Evolutionary conservation across 2,113 vertebrate species (phyloP), one percentile per base, ranked within the genome.

Genomic region (Saccopteryx leptura): DNA sequence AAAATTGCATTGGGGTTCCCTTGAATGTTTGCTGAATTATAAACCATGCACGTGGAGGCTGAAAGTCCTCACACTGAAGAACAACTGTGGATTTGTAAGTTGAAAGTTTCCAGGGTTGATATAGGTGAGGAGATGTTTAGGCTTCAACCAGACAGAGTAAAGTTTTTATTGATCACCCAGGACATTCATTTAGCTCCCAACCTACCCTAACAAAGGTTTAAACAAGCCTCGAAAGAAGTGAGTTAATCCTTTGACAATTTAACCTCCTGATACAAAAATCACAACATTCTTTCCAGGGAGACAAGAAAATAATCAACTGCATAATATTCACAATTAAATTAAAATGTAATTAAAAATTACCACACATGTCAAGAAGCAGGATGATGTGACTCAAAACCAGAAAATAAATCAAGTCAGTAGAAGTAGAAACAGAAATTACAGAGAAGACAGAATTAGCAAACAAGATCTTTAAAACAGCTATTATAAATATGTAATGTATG

Each of bases 261-360:
- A 63, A 31, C 4, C 21, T 93, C 39, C 52, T 89, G 60, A n/a
- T 23, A 14, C 19, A 14, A 74, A 81, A 72, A 86, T 18, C 31
- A 17, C 65, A 85, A 26, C 52, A 56, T 11, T 80, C 33, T 66
- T 39, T 56, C 78, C 18, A 79, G 50, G 61, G 72, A 86, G 26
- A 86, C 46, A 48, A n/a, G 9, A 52, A 92, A 69, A 75, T 39
- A 31, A 0, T 66, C 28, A 58, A 68, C 4, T 19, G 12, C 15
- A 18, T 82, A 60, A 69, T 82, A 82, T 19, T 61, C n/a, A 71
- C 46, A 89, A 46, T 31, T 24, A 75, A 60, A 24, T 33, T 54
- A 88, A 87, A 87, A 69, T 50, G 61, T 71, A 93, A 61, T 68
- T 82, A 52, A 95, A 91, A 60, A 54, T 88, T 68, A 60, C 5